Base-by-base conservation (phyloP, 2,888 invertebrate species). In the Ormia ochracea region DNA sequence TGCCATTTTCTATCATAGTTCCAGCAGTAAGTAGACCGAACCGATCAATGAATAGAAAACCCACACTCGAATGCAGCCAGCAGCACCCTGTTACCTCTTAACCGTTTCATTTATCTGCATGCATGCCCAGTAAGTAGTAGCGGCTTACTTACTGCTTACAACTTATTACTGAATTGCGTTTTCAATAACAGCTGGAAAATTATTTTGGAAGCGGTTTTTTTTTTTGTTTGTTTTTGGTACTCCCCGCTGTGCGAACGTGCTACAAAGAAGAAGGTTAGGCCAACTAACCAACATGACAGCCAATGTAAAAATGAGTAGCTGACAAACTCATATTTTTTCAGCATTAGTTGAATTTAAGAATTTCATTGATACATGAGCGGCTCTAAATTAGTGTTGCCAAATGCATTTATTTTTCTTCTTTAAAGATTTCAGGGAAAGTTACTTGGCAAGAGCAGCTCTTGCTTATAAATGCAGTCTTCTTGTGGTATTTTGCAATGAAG, bases 141-240 rank as follows among this genome's bases (percentile, higher is more conserved):
- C 41, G 17, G 23, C 4, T 52, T 52, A 52, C 21, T 72, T 72
- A n/a, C 41, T 36, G 38, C 59, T 31, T 28, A 21, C n/a, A 21
- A 36, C 23, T 58, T 36, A 38, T 54, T 63, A 36, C 21, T 54
- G 23, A 43, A 33, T 56, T 65, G 45, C 41, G 31, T 50, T 66
- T 74, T 48, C 26, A 41, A 26, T 38, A 48, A 66, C 38, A 58
- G 33, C 26, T 58, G 38, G 3, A 17, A 31, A 38, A 66, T 58
- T 66, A 66, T 50, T 74, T 74, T 74, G 65, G 58, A 74, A 74
- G 50, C 43, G n/a, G n/a, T n/a, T n/a, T n/a, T n/a, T n/a, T n/a
- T n/a, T n/a, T n/a, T n/a, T n/a, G n/a, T n/a, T n/a, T n/a, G n/a
- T 50, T 66, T 41, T 50, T 52, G 58, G 31, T 65, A 66, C 69